A percentile compares a stretch with the other conserved stretches of the same genome.
Conservation (phyloP, 2,888 invertebrate genomes). For the Cerceris rybyensis region DNA sequence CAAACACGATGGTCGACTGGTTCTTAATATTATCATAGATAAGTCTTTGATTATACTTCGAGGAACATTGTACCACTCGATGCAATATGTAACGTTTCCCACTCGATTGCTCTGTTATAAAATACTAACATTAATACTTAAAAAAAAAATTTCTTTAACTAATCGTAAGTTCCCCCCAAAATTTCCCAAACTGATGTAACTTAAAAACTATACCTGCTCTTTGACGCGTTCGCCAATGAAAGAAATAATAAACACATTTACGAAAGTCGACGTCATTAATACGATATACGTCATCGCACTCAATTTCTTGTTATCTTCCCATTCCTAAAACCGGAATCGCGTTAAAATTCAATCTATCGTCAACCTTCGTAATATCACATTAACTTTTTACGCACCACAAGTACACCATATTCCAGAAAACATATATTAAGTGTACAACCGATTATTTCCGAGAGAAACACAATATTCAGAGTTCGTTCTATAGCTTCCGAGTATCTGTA, state of each 20-base stretch:
- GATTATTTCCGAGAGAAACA: slow-evolving; percentile 72
- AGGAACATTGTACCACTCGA: slow-evolving; percentile 69
- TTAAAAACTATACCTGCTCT: slow-evolving; percentile 57
- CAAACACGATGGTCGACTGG: slow-evolving; percentile 62
- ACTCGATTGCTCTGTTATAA: slow-evolving; percentile 59
- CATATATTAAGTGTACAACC: slow-evolving; percentile 77
- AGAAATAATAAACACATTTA: slow-evolving; percentile 70
- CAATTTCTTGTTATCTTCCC: slow-evolving; percentile 44
- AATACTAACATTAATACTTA: neutral
- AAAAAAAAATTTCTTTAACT: neutral
- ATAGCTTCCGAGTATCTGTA: slow-evolving; percentile 73
- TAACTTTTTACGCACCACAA: slow-evolving; percentile 49
- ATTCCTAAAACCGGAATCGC: slow-evolving; percentile 42
- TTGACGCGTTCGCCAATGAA: slow-evolving; percentile 73
- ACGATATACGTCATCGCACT: slow-evolving; percentile 51
- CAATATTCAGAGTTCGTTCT: slow-evolving; percentile 71
- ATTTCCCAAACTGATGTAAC: neutral
- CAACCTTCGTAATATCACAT: too few species aligned
- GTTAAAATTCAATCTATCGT: too few species aligned
- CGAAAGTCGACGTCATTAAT: slow-evolving; percentile 69
- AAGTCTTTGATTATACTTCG: slow-evolving; percentile 53
- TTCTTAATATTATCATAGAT: slow-evolving; percentile 61
- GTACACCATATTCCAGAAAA: slow-evolving; percentile 74
- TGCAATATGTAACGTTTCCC: slow-evolving; percentile 63
- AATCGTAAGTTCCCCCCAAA: too few species aligned